These are phyloP conservation scores for Crax fasciolata DNA, from an alignment of 2,797 vertebrate species.

Conservation along the genomic window DNA sequence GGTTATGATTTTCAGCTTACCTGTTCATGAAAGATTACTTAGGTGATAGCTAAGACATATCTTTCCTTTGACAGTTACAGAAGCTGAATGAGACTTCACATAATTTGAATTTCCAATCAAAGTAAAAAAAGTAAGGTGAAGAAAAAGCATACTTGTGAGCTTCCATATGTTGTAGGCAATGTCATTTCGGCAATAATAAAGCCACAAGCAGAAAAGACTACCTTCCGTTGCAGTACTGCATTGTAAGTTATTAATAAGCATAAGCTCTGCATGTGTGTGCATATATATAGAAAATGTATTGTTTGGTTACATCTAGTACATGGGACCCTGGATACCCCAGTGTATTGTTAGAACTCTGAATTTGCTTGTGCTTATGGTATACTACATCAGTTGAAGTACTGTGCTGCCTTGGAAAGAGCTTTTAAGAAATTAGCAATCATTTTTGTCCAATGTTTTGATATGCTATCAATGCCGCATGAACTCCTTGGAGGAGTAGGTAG, in stretches of 20 bases:
- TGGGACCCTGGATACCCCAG: neutral
- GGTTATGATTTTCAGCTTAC: neutral
- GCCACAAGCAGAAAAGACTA: neutral
- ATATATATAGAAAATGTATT: neutral
- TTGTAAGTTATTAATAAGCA: neutral
- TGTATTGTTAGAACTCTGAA: neutral
- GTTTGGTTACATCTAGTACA: neutral
- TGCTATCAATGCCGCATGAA: neutral
- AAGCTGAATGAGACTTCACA: neutral
- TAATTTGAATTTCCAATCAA: neutral
- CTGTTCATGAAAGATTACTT: neutral
- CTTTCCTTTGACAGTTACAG: neutral
- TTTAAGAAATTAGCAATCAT: neutral
- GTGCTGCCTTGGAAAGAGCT: neutral
- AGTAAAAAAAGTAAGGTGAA: neutral
- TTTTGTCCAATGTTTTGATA: neutral
- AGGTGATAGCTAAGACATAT: neutral
- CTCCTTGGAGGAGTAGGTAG: neutral
- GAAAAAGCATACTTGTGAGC: neutral
- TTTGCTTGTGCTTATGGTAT: neutral
- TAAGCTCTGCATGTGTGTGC: rapidly evolving
- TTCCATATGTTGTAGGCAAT: neutral
- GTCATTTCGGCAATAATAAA: neutral
- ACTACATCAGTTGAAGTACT: neutral
- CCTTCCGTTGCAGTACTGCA: neutral